These are phyloP conservation scores for Ommatoiulus sabulosus DNA, from an alignment of 2,888 invertebrate genomes.

Conservation along the genomic window DNA sequence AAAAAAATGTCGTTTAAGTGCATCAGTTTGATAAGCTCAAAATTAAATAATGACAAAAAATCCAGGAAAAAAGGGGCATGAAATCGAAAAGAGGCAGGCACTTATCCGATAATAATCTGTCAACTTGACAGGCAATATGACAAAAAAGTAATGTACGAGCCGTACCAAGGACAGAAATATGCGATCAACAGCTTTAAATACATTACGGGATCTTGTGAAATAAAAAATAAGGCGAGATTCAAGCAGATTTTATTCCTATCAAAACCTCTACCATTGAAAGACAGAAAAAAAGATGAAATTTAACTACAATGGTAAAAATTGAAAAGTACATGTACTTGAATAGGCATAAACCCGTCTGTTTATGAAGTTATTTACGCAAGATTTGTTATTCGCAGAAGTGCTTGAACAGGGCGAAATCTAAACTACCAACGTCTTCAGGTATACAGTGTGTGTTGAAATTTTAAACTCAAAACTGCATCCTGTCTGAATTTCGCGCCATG, in stretches of 20 bases:
- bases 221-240: not conserved
- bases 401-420: too few species aligned
- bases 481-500: too few species aligned
- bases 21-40: constrained; percentile 24
- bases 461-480: not conserved
- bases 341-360: too few species aligned
- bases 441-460: too few species aligned
- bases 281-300: too few species aligned
- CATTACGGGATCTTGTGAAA: not conserved
- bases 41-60: constrained; percentile 45
- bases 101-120: not conserved
- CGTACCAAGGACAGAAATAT: not conserved
- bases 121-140: not conserved
- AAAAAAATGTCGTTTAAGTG: not conserved
- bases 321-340: too few species aligned
- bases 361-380: too few species aligned
- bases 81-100: not conserved
- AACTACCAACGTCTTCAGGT: too few species aligned
- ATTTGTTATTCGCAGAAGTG: too few species aligned
- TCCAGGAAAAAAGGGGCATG: not conserved
- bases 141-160: constrained; percentile 10
- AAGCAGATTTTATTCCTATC: not conserved
- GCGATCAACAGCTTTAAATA: not conserved
- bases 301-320: too few species aligned
- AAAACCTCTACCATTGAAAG: too few species aligned